phyloP scores from a whole-genome alignment of 1,140 invertebrate species.

The Pogonomyrmex californicus region DNA sequence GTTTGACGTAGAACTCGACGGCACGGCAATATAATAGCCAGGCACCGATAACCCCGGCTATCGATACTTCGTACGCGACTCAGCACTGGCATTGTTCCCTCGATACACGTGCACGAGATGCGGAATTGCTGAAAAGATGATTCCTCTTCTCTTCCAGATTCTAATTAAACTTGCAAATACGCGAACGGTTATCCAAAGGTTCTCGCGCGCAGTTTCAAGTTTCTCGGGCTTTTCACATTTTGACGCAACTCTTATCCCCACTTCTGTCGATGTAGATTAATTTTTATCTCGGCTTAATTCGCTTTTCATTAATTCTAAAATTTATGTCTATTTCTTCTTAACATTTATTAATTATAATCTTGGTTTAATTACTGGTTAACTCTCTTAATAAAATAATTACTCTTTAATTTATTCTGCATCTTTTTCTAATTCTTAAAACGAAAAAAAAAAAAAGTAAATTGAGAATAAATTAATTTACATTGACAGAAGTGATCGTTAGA shows the following conservation, averaged over 20 bases:
- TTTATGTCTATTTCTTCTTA: neutral
- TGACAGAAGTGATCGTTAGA: no score
- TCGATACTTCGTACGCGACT: neutral
- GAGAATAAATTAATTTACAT: no score
- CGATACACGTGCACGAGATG: neutral
- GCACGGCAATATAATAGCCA: conserved; percentile 14
- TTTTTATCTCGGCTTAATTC: neutral
- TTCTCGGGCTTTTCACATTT: neutral
- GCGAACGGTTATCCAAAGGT: neutral
- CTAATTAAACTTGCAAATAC: neutral
- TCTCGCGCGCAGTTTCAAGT: neutral
- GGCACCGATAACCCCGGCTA: conserved; percentile 45
- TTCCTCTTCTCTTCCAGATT: neutral
- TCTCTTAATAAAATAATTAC: no score
- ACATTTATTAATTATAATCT: no score
- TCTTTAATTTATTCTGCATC: no score
- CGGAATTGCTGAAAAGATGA: neutral
- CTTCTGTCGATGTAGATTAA: no score
- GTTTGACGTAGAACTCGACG: neutral
- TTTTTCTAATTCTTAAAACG: no score
- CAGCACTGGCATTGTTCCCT: conserved; percentile 24
- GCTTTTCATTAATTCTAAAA: neutral
- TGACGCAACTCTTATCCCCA: neutral
- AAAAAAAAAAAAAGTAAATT: no score
- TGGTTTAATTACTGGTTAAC: no score